These are phyloP conservation scores for Campoplex capitator DNA, from an alignment of 2,888 invertebrate species.

Conservation along the genomic window DNA sequence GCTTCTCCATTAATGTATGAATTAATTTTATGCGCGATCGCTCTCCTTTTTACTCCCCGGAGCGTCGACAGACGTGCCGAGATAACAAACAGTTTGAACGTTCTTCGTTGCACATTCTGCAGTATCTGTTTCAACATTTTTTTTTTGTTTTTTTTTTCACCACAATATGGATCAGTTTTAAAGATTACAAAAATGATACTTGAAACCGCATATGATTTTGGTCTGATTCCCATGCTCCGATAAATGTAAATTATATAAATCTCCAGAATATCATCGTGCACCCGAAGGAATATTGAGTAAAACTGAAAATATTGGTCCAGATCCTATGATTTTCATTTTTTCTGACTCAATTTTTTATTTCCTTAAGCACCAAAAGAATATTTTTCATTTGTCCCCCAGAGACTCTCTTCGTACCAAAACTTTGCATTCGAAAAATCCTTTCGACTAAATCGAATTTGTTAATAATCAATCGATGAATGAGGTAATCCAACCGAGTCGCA, in stretches of 20 bases:
- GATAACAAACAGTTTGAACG: constrained; percentile 77
- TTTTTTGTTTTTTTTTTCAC: no score
- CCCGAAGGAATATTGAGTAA: no score
- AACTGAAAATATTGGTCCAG: background rate
- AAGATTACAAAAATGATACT: no score
- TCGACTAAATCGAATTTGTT: no score
- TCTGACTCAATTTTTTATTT: background rate
- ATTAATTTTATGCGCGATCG: background rate
- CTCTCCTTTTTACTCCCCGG: constrained; percentile 60
- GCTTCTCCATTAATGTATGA: constrained; percentile 68
- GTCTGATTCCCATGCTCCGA: no score
- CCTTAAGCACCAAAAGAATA: background rate
- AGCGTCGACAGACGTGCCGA: constrained; percentile 72
- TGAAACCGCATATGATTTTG: no score
- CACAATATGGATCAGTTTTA: no score
- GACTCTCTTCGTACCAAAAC: background rate
- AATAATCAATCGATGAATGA: background rate
- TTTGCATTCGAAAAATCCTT: background rate
- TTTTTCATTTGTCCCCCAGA: background rate
- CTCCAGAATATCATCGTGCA: no score
- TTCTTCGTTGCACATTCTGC: constrained; percentile 57
- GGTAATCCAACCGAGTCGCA: background rate
- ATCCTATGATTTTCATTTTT: background rate
- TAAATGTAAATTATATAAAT: no score
- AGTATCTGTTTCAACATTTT: constrained; percentile 1